A percentile compares a stretch with the other conserved stretches of the same genome.
phyloP scores from a whole-genome alignment of 1,140 invertebrate genomes.

The Pectinophora gossypiella region DNA sequence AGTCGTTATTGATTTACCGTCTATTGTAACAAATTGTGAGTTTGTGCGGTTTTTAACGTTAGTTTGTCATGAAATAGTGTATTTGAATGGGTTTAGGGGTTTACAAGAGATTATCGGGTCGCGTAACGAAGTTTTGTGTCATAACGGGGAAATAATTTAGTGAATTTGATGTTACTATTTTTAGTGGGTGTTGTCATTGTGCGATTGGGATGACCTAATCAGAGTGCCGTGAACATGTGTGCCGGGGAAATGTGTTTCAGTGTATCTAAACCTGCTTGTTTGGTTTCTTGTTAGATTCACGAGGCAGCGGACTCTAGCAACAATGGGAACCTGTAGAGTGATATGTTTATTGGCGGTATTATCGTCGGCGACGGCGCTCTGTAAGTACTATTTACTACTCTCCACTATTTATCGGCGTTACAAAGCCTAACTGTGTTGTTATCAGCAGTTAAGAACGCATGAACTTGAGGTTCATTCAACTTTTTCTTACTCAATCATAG shows the following conservation, averaged over 20 bases:
- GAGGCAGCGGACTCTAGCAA: slow-evolving; percentile 45
- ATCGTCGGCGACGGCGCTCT: slow-evolving; percentile 51
- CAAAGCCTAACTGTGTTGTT: background rate
- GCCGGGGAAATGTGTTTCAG: slow-evolving; percentile 56
- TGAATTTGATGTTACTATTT: slow-evolving; percentile 61
- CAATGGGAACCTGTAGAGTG: slow-evolving; percentile 56
- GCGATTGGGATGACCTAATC: slow-evolving; percentile 70
- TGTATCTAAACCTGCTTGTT: slow-evolving; percentile 50
- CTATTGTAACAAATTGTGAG: slow-evolving; percentile 39
- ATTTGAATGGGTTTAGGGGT: slow-evolving; percentile 26
- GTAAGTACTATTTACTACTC: slow-evolving; percentile 51
- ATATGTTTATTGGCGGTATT: slow-evolving; percentile 54
- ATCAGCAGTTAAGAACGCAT: background rate
- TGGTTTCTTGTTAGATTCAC: slow-evolving; percentile 63
- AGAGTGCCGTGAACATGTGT: slow-evolving; percentile 68
- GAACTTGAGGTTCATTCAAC: slow-evolving; percentile 36
- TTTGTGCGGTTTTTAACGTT: slow-evolving; percentile 40
- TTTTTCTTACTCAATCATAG: slow-evolving; percentile 14
- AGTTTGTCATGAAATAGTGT: slow-evolving; percentile 32
- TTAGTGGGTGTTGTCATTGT: slow-evolving; percentile 73
- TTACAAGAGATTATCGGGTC: slow-evolving; percentile 24
- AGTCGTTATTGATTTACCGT: slow-evolving; percentile 59
- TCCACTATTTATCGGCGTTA: background rate
- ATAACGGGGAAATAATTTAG: slow-evolving; percentile 22
- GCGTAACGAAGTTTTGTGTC: slow-evolving; percentile 37